Conservation (phyloP, 2,797 vertebrate genomes). For the Delichon dasypus region DNA sequence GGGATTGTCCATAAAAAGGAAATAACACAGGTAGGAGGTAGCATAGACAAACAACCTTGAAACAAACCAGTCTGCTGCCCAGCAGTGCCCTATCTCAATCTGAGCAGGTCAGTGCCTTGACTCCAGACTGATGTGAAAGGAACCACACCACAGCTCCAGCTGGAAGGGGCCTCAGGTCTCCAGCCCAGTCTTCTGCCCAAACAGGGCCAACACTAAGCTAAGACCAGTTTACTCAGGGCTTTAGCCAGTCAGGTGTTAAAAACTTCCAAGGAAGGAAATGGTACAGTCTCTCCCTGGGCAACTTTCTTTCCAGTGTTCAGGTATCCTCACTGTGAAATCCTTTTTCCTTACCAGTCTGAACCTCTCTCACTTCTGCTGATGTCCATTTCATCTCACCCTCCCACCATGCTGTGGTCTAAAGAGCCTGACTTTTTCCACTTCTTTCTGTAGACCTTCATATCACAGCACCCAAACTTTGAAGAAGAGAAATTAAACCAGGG, state of each 20-base stretch:
- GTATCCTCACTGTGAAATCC: accelerated
- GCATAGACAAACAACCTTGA: neutral
- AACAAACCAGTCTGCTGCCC: neutral
- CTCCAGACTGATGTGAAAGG: neutral
- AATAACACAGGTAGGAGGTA: neutral
- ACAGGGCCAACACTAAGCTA: neutral
- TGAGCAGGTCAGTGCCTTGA: neutral
- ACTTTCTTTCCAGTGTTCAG: neutral
- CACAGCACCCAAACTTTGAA: neutral
- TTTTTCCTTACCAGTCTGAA: neutral
- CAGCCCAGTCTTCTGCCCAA: neutral
- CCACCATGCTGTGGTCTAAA: neutral
- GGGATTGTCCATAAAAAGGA: neutral
- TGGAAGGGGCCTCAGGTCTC: neutral
- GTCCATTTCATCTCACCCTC: neutral
- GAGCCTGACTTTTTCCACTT: neutral
- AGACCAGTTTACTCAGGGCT: neutral
- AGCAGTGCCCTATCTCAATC: neutral
- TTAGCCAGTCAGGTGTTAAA: neutral
- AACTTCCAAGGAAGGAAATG: neutral
- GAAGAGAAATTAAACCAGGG: neutral
- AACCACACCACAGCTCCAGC: neutral
- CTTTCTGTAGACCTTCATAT: neutral
- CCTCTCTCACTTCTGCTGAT: neutral
- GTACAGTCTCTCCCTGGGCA: neutral